Evolutionary conservation across 2,113 vertebrate genomes (phyloP), one percentile per base, ranked within the genome.

Genomic region (Meleagris gallopavo): DNA sequence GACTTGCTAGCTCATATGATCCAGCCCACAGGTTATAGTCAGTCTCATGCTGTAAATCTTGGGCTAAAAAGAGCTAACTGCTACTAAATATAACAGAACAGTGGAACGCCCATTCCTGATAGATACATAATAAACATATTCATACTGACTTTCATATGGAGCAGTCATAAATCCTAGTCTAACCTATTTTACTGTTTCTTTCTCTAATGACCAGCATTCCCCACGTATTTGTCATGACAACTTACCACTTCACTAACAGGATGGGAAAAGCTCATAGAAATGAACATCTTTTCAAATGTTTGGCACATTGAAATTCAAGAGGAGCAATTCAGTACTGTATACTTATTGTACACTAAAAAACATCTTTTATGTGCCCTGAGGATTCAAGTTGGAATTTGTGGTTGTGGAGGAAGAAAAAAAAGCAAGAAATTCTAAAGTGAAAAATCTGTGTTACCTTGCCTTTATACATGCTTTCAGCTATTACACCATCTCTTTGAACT

Each of bases 171-270:
- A 7, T 48, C 57, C 46, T 45, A 54, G 9, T 25, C 40, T 70
- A 38, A 69, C 55, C 20, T 55, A 22, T 36, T 29, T 90, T 58
- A 65, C 6, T 27, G 7, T 13, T 10, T 38, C 20, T 22, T 57
- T 85, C 24, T 62, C 21, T 45, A 11, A n/a, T 7, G 25, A 34
- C 66, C 22, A 69, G 34, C 13, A 20, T 41, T 70, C 52, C 22
- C 21, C 25, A 30, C 6, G 7, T 58, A 61, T 19, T 50, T 62
- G n/a, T 14, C 32, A 78, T 1, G 3, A 2, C 0, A 0, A 57
- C 19, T 73, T 20, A 50, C 18, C 48, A 22, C 45, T n/a, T 71
- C 43, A 55, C 17, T 21, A 50, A 40, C 5, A 67, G 14, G 9
- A 4, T 21, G 10, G 34, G 32, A 83, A 74, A 67, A 5, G 25